Evolutionary conservation across 2,888 invertebrate genomes (phyloP).

Genomic region (Mylabris sibirica): DNA sequence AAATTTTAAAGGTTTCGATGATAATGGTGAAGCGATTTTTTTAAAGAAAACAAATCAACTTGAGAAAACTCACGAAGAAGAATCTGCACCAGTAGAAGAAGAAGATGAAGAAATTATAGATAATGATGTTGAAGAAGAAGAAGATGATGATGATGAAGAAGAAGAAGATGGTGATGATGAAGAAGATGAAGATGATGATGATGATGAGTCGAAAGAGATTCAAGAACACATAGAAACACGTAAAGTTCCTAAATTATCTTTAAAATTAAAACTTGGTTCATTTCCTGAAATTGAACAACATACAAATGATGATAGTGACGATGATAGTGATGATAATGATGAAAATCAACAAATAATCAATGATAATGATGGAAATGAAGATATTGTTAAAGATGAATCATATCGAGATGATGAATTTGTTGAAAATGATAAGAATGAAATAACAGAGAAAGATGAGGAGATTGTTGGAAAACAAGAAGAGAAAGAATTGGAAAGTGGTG

Average conservation of each 20-base stretch:
- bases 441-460: slow-evolving; percentile 59
- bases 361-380: slow-evolving; percentile 52
- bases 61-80: not conserved
- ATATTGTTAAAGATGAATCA: slow-evolving; percentile 34
- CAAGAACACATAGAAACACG: slow-evolving; percentile 50
- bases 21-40: slow-evolving; percentile 21
- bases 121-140: slow-evolving; percentile 25
- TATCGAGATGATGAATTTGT: too few species aligned
- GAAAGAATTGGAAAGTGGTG: slow-evolving; percentile 38
- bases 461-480: slow-evolving; percentile 56
- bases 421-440: slow-evolving; percentile 25
- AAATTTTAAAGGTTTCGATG: slow-evolving; percentile 28
- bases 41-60: not conserved
- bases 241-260: slow-evolving; percentile 73
- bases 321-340: slow-evolving; percentile 66
- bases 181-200: slow-evolving; percentile 28
- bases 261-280: slow-evolving; percentile 63
- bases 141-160: slow-evolving; percentile 31
- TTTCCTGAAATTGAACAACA: slow-evolving; percentile 53
- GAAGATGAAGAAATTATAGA: slow-evolving; percentile 17
- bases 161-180: slow-evolving; percentile 27
- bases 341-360: slow-evolving; percentile 43
- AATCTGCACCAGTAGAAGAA: not conserved
- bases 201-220: slow-evolving; percentile 33
- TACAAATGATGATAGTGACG: slow-evolving; percentile 38